These are phyloP conservation scores for Piaya cayana DNA, from an alignment of 2,113 vertebrate genomes.

Conservation along the genomic window DNA sequence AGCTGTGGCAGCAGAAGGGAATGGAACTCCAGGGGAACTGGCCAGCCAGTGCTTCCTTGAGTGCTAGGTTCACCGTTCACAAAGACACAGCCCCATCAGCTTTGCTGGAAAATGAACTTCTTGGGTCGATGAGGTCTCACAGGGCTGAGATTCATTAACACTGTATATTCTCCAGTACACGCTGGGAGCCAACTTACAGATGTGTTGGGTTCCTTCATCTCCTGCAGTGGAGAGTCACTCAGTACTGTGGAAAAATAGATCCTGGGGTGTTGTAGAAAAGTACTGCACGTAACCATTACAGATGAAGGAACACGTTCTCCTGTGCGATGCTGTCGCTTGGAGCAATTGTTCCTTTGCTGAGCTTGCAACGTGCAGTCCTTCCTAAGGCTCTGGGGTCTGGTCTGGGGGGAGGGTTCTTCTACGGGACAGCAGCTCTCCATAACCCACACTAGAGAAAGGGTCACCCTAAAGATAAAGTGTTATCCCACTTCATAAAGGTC, in stretches of 20 bases:
- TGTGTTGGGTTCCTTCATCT: background rate
- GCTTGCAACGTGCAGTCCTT: background rate
- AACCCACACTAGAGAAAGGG: background rate
- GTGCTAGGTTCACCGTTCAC: background rate
- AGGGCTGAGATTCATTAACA: background rate
- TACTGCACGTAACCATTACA: background rate
- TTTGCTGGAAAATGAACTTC: background rate
- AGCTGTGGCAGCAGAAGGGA: background rate
- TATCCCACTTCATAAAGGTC: slow-evolving; percentile 41
- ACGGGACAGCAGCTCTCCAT: background rate
- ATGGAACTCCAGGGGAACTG: background rate
- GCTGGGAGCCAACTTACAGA: background rate
- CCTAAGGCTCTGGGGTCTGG: background rate
- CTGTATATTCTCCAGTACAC: background rate
- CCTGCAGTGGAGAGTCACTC: background rate
- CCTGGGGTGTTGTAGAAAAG: background rate
- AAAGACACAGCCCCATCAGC: background rate
- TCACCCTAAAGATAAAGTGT: slow-evolving; percentile 6
- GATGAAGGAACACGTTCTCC: rapidly evolving
- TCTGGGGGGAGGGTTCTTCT: background rate
- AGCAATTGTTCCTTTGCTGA: background rate
- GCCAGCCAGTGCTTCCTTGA: background rate
- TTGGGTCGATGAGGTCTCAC: background rate
- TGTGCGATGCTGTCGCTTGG: background rate
- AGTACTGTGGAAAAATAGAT: background rate